phyloP scores from a whole-genome alignment of 1,140 invertebrate genomes.

The Diplogasteroides magnus region DNA sequence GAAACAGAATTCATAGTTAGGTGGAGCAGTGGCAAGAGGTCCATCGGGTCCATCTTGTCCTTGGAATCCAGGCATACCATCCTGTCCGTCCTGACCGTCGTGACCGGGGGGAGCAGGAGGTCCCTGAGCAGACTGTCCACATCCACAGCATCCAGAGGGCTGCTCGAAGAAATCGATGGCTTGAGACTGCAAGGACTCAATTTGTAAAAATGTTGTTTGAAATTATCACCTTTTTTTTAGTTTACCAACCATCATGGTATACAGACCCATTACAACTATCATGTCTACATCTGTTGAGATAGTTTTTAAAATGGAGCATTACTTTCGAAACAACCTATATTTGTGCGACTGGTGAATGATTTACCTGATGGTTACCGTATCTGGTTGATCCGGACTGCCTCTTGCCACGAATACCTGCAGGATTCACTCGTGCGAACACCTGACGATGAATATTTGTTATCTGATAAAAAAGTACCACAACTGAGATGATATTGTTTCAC shows the following conservation, averaged over 20 bases:
- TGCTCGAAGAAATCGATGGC: conserved; percentile 11
- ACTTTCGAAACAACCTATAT: conserved; percentile 1
- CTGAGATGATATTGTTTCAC: background rate
- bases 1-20: conserved; percentile 34
- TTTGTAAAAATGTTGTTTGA: background rate
- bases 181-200: too few species aligned
- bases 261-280: background rate
- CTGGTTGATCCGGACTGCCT: conserved; percentile 37
- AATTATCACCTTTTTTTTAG: background rate
- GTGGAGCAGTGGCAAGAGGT: conserved; percentile 21
- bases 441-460: background rate
- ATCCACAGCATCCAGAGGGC: conserved; percentile 32
- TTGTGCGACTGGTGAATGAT: conserved; percentile 4
- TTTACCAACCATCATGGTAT: background rate
- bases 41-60: conserved; percentile 34
- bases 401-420: conserved; percentile 8
- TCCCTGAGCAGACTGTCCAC: conserved; percentile 38
- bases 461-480: background rate
- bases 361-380: conserved; percentile 4
- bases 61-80: conserved; percentile 20
- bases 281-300: too few species aligned
- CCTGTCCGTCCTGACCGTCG: background rate
- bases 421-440: conserved; percentile 1
- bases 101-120: conserved; percentile 16
- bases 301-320: background rate